These are phyloP conservation scores for Tadarida brasiliensis DNA, from an alignment of 2,797 vertebrate genomes.

Conservation along the genomic window DNA sequence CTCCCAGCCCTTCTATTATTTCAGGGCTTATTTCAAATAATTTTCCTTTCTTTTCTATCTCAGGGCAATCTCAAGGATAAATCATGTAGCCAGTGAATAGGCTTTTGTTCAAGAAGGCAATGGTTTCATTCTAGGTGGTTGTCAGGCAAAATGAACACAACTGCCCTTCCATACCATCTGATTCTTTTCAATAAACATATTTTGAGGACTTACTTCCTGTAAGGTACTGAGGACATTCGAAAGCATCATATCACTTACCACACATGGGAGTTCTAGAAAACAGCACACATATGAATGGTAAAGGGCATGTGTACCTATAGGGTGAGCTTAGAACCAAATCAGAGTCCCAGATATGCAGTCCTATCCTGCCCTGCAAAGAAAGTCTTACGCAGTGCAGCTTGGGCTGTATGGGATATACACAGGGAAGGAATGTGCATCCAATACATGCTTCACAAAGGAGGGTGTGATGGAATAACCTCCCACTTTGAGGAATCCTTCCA, in stretches of 20 bases:
- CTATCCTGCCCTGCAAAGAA: background rate
- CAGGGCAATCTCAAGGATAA: constrained; percentile 43
- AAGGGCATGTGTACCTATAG: background rate
- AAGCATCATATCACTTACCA: background rate
- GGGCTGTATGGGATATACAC: background rate
- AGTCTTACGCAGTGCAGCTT: background rate
- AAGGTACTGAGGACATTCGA: background rate
- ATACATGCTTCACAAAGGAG: background rate
- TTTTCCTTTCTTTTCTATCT: constrained; percentile 37
- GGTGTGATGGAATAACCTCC: background rate
- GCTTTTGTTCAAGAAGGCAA: constrained; percentile 14
- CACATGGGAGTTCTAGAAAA: constrained; percentile 15
- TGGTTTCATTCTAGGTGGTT: background rate
- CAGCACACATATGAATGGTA: background rate
- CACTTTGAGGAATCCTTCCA: background rate
- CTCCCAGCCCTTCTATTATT: background rate
- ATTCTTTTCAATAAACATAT: constrained; percentile 31
- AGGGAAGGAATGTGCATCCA: background rate
- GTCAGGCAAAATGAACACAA: background rate
- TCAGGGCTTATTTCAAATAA: background rate
- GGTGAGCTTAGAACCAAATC: background rate
- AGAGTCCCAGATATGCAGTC: background rate
- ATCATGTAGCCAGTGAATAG: background rate
- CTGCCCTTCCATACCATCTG: background rate
- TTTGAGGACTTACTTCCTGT: background rate